Evolutionary conservation across 2,888 invertebrate genomes (phyloP), one percentile per base, ranked within the genome.

Genomic region (Eupithecia subfuscata): DNA sequence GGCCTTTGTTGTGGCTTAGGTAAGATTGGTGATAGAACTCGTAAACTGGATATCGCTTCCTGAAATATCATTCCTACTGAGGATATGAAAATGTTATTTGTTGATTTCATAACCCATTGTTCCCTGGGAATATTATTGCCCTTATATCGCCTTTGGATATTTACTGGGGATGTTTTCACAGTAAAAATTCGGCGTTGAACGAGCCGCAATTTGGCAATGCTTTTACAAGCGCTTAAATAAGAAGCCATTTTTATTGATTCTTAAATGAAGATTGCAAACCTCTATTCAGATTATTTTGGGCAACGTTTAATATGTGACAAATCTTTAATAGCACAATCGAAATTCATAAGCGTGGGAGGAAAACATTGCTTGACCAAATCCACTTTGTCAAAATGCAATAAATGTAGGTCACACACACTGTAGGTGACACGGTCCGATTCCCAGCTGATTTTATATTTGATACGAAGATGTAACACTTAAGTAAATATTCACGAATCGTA

Each of bases 351-450:
- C 70, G 69, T 72, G 71, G 71, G 71, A 45, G 71, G 43, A 43
- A 43, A 43, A 25, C 14, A n/a, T 25, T 68, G 5, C 40, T 69
- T 67, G 69, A 45, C 64, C 43, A 73, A 45, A 65, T 60, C 37
- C 30, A 30, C 63, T 37, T 48, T 69, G 64, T 63, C 67, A 65
- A 73, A 40, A 56, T 45, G 45, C 11, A 40, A n/a, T 60, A 40
- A 67, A 73, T 74, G 52, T 68, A 69, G 73, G 70, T 30, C 73
- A 71, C 56, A 65, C 65, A 68, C 40, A 70, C 30, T 30, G 30
- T 64, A 18, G n/a, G 56, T 45, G 43, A 69, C 60, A 71, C 52
- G 76, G 76, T 74, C 74, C 71, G 69, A 69, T 74, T 71, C 52
- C 18, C 69, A 71, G 60, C 37, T 64, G 69, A 71, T 60, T 37